Base-by-base conservation (phyloP, 2,888 invertebrate genomes). In the Cerceris rybyensis region DNA sequence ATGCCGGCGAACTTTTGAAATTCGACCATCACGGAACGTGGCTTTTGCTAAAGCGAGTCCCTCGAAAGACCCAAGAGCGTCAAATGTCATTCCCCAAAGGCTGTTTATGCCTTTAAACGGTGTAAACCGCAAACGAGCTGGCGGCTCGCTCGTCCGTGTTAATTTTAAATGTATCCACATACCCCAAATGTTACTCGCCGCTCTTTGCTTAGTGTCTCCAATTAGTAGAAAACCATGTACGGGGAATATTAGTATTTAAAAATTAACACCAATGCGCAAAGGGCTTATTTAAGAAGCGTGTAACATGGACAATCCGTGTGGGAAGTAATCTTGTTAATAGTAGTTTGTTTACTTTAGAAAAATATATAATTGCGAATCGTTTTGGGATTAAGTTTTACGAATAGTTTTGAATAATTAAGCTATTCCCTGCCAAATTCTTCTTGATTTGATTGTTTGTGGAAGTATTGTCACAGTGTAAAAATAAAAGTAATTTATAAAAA, bases 1-100 rank as follows among this genome's bases (percentile, higher is more conserved):
- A 82, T 68, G 67, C 70, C 81, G 86, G 82, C 76, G 70, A 68
- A 84, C 87, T 88, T 88, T 88, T 88, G 88, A 86, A 87, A 88
- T 83, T 81, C 77, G 89, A 88, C 39, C 68, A 7, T 41, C 60
- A 28, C 28, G 28, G 17, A 55, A 46, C 61, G 52, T 63, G 46
- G 71, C 82, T 71, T 72, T 80, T 76, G 82, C 78, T 67, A 78
- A 81, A 78, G 83, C 63, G 87, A 87, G 75, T 75, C 83, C 60
- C 70, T 58, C 58, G 80, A 75, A 79, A 83, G 80, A 63, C 72
- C 75, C 75, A 65, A 66, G 66, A 82, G 89, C 83, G 78, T 89
- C 88, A 80, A 86, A 85, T 88, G 81, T 87, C 88, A 79, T 80
- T 78, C 82, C 78, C 82, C 81, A 71, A 81, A 84, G 84, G 80